Evolutionary conservation across 1,140 invertebrate genomes (phyloP).

Genomic region (Heterodera schachtii): DNA sequence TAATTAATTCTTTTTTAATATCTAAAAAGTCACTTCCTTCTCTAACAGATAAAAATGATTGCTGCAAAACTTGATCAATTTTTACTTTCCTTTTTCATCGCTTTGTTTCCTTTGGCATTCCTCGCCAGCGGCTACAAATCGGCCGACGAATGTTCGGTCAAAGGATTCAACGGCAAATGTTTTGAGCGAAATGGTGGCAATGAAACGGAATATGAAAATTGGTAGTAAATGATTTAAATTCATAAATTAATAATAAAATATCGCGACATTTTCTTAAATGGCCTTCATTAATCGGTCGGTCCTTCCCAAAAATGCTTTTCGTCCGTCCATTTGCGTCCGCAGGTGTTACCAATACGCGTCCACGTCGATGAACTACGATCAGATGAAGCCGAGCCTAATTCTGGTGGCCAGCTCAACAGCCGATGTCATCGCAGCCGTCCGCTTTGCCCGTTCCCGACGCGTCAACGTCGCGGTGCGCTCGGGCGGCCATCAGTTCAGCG

Average conservation of each 20-base stretch:
- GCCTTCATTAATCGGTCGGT: no score
- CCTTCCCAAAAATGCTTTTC: no score
- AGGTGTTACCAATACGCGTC: conserved; percentile 12
- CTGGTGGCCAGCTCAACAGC: conserved; percentile 8
- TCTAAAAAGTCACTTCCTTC: no score
- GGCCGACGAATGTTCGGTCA: neutral
- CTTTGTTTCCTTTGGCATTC: no score
- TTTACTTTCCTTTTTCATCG: no score
- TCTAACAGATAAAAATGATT: no score
- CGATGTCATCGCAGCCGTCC: neutral
- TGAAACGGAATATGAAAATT: neutral
- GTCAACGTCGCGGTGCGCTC: conserved; percentile 7
- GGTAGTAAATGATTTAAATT: neutral
- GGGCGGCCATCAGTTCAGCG: conserved; percentile 9
- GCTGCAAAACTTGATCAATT: no score
- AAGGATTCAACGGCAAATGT: neutral
- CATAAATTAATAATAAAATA: neutral
- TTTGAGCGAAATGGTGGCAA: neutral
- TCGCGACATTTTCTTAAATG: neutral
- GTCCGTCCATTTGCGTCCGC: no score
- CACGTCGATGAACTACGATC: conserved; percentile 6
- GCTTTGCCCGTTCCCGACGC: neutral
- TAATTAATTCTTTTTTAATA: no score
- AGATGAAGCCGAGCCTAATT: conserved; percentile 3
- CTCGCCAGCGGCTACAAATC: no score